Base-by-base conservation (phyloP, 2,888 invertebrate genomes). In the Dusona sp. region DNA sequence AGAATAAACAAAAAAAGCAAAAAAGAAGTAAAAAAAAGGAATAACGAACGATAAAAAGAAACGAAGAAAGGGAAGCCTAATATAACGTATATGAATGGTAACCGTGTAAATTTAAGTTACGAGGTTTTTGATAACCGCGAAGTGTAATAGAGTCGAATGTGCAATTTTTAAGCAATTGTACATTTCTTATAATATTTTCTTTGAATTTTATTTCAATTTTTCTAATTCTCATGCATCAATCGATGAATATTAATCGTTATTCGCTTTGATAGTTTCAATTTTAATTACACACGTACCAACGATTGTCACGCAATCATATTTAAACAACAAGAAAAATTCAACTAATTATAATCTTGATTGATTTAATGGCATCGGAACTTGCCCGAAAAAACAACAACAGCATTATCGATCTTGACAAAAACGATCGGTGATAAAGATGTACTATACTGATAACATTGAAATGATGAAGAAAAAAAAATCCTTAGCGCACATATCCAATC, bases 401-500 rank as follows among this genome's bases (percentile, higher is more conserved):
- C 54, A 80, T 25, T 3, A 67, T 81, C 81, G 73, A 65, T 80
- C 33, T 38, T 19, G 73, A 64, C 36, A 65, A 64, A 19, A 29
- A 19, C 29, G 48, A 79, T 83, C 86, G 80, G 57, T 70, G 29
- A 57, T 16, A 57, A 70, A 57, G 38, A 78, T 86, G 86, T 83
- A 83, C 86, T 67, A 83, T 86, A 86, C 73, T 73, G 74, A 79
- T 78, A 57, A 79, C 70, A 75, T 64, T 64, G 72, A 51, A 78
- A 74, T 42, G 25, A 38, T 13, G 6, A 36, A 65, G 19, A 45
- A 25, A 74, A 57, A 83, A 74, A 38, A 83, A 83, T 86, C 83
- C 86, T 80, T 83, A 86, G 86, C 83, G 86, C 86, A 83, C 80
- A 86, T 80, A 86, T 83, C 80, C 80, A 68, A 72, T 70, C 68